Conservation (phyloP, 2,888 invertebrate genomes). For the Callimorpha dominula region DNA sequence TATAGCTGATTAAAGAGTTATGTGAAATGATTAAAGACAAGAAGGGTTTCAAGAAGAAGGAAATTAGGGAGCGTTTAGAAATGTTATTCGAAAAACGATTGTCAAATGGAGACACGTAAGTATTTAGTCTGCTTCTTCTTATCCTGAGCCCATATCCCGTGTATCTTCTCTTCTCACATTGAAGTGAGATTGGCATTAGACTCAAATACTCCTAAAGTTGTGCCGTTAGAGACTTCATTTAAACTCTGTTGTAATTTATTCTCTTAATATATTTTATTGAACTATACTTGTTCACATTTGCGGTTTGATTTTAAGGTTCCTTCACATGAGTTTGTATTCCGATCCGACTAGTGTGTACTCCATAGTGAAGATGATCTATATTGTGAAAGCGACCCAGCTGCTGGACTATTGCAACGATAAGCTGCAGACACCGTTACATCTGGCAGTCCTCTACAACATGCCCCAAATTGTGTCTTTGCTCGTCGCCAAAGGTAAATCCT, state of each 20-base stretch:
- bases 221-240: too few species aligned
- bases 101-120: conserved; percentile 81
- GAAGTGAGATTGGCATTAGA: too few species aligned
- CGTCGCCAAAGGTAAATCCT: conserved; percentile 66
- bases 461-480: conserved; percentile 65
- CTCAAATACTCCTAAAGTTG: too few species aligned
- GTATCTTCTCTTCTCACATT: neutral
- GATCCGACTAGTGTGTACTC: conserved; percentile 73
- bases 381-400: conserved; percentile 68
- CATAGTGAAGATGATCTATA: conserved; percentile 73
- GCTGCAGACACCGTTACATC: conserved; percentile 85
- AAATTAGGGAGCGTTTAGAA: conserved; percentile 68
- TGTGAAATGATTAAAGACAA: conserved; percentile 72
- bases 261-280: too few species aligned
- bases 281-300: neutral
- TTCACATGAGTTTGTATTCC: conserved; percentile 80
- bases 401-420: conserved; percentile 85
- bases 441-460: conserved; percentile 73
- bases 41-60: conserved; percentile 63
- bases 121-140: conserved; percentile 25
- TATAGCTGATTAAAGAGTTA: conserved; percentile 74
- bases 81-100: conserved; percentile 73
- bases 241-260: too few species aligned
- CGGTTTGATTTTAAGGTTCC: conserved; percentile 64
- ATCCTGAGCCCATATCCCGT: neutral